These are phyloP conservation scores for Cyrtorhinus lividipennis DNA, from an alignment of 1,140 invertebrate species.

Conservation along the genomic window DNA sequence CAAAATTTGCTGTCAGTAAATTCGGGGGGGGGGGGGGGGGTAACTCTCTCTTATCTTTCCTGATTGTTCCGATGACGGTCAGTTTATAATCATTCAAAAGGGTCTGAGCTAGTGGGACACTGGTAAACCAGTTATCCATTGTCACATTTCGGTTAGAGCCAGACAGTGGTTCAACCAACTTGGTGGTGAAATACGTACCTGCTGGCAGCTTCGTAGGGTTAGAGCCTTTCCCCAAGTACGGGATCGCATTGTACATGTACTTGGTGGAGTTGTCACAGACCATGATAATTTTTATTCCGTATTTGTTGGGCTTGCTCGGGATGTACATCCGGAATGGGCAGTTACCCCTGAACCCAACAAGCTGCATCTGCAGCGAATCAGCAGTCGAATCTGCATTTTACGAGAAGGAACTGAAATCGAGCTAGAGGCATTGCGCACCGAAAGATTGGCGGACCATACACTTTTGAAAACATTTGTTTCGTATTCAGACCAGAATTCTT, in stretches of 20 bases:
- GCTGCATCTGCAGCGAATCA: too few relatives aligned
- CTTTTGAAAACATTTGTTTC: too few relatives aligned
- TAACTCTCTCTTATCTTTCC: slow-evolving; percentile 20
- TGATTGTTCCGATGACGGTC: slow-evolving; percentile 22
- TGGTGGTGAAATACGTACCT: slow-evolving; percentile 16
- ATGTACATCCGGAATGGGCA: slow-evolving; percentile 26
- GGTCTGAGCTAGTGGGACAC: slow-evolving; percentile 25
- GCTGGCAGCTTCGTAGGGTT: background rate
- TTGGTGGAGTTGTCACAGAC: slow-evolving; percentile 23
- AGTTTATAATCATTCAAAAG: slow-evolving; percentile 25
- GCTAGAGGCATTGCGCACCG: too few relatives aligned
- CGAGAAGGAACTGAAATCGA: too few relatives aligned
- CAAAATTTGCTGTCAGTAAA: slow-evolving; percentile 19
- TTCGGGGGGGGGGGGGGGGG: slow-evolving; percentile 19
- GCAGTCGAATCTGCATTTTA: too few relatives aligned
- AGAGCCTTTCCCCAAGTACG: slow-evolving; percentile 23
- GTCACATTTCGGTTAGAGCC: slow-evolving; percentile 30
- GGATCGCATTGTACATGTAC: slow-evolving; percentile 24
- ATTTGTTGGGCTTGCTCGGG: slow-evolving; percentile 3
- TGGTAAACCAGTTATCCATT: slow-evolving; percentile 32
- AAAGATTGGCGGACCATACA: too few relatives aligned
- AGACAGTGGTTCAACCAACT: slow-evolving; percentile 15
- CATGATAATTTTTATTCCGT: slow-evolving; percentile 25
- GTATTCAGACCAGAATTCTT: too few relatives aligned
- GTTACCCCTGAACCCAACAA: slow-evolving; percentile 30